Evolutionary conservation across 37 sponge, comb jelly and placozoan genomes (phyloP).

Genomic region (Petrosia ficiformis): DNA sequence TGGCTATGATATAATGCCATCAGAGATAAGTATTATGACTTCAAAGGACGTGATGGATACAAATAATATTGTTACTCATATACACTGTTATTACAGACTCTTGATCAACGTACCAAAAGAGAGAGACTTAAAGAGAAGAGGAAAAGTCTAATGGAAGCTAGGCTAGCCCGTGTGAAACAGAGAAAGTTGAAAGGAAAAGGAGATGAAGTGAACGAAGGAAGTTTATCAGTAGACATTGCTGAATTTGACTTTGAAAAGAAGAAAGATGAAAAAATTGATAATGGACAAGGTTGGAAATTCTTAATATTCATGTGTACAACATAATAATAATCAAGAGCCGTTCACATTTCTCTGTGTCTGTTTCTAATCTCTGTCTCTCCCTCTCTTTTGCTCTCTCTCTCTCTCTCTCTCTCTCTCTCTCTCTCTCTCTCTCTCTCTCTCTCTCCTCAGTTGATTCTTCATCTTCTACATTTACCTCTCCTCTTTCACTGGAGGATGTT

Average conservation of each 20-base stretch:
- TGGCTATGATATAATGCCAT: too few relatives aligned
- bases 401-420: constrained; percentile 33
- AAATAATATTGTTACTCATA: too few relatives aligned
- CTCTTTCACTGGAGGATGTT: background rate
- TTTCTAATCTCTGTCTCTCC: background rate
- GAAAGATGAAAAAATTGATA: background rate
- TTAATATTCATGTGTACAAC: background rate
- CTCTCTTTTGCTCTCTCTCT: background rate
- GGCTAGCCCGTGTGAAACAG: constrained; percentile 68
- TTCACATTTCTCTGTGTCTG: background rate
- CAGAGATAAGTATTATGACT: too few relatives aligned
- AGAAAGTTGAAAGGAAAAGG: constrained; percentile 31
- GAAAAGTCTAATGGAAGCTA: constrained; percentile 54
- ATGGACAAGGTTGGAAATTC: too few relatives aligned
- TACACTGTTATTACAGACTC: constrained; percentile 51
- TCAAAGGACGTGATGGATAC: constrained; percentile 13
- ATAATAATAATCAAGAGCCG: background rate
- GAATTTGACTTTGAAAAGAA: background rate
- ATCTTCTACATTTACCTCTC: background rate
- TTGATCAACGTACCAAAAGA: constrained; percentile 57
- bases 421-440: constrained; percentile 27
- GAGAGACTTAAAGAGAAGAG: constrained; percentile 64
- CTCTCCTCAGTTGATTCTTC: background rate
- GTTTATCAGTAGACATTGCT: constrained; percentile 1
- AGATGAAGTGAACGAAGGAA: background rate